Conservation (phyloP, 2,888 invertebrate genomes). For the Melipona beecheii region DNA sequence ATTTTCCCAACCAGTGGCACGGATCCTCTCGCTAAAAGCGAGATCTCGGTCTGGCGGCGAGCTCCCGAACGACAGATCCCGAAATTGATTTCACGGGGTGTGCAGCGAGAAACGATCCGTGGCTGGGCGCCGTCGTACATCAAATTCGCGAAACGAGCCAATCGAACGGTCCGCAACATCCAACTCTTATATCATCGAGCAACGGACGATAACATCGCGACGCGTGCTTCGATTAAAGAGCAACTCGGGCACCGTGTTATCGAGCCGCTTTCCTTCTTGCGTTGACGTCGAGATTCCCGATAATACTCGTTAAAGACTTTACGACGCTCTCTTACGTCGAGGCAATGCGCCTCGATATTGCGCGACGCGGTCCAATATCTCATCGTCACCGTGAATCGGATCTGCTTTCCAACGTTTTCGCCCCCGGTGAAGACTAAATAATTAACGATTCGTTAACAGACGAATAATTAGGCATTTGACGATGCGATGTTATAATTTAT, state of each 20-base stretch:
- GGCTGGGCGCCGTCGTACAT: slow-evolving; percentile 50
- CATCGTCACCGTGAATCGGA: not conserved
- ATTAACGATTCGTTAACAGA: not conserved
- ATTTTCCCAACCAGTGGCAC: slow-evolving; percentile 2
- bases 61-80: slow-evolving; percentile 47
- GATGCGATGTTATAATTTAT: not conserved
- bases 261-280: not conserved
- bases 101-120: slow-evolving; percentile 48
- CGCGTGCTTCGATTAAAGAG: slow-evolving; percentile 24
- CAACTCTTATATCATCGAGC: slow-evolving; percentile 41
- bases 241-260: slow-evolving; percentile 1
- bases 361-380: not conserved
- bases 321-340: not conserved
- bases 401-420: not conserved
- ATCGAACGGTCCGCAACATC: slow-evolving; percentile 41
- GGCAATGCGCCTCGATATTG: no score
- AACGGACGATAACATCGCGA: slow-evolving; percentile 6
- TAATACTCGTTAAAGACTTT: slow-evolving; percentile 5
- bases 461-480: not conserved
- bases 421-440: not conserved
- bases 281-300: not conserved
- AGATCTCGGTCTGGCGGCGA: slow-evolving; percentile 29
- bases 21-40: slow-evolving; percentile 12
- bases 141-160: slow-evolving; percentile 54
- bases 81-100: slow-evolving; percentile 63